Conservation (phyloP, 1,140 invertebrate species). For the Caenorhabditis remanei region DNA sequence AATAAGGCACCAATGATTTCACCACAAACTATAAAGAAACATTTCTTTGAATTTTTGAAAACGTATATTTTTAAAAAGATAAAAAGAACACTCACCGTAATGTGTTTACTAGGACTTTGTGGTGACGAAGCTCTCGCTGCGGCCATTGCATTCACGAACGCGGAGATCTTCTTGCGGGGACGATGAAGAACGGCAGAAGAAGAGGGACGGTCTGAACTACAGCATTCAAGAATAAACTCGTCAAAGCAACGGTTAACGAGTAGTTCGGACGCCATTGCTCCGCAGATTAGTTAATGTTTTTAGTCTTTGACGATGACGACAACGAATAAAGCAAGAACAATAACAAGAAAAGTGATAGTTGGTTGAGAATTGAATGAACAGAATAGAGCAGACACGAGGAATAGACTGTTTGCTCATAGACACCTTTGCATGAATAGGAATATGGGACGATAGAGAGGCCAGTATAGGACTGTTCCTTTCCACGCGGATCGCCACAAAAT, state of each 20-base stretch:
- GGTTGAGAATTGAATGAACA: not conserved
- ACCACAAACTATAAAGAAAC: too few relatives aligned
- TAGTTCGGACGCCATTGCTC: not conserved
- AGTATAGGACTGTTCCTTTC: not conserved
- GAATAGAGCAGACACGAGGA: not conserved
- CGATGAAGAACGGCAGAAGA: slow-evolving; percentile 23
- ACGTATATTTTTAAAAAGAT: not conserved
- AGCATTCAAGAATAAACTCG: slow-evolving; percentile 10
- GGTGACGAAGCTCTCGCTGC: slow-evolving; percentile 44
- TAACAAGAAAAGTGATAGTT: not conserved
- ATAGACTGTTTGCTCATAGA: slow-evolving; percentile 39
- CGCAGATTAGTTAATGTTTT: not conserved
- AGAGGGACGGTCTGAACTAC: slow-evolving; percentile 45
- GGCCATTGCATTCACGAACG: slow-evolving; percentile 35
- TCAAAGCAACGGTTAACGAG: slow-evolving; percentile 15
- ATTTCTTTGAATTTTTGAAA: too few relatives aligned
- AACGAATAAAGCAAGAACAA: not conserved
- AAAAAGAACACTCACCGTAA: slow-evolving; percentile 45
- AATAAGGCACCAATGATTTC: too few relatives aligned
- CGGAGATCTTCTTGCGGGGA: slow-evolving; percentile 26
- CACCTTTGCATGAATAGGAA: slow-evolving; percentile 40
- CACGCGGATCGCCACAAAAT: slow-evolving; percentile 6
- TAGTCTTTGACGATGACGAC: slow-evolving; percentile 7
- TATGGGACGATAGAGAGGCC: not conserved
- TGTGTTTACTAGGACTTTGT: slow-evolving; percentile 59